A percentile compares a stretch with the other conserved stretches of the same genome.
phyloP scores from a whole-genome alignment of 2,113 vertebrate species.

The Sula dactylatra region DNA sequence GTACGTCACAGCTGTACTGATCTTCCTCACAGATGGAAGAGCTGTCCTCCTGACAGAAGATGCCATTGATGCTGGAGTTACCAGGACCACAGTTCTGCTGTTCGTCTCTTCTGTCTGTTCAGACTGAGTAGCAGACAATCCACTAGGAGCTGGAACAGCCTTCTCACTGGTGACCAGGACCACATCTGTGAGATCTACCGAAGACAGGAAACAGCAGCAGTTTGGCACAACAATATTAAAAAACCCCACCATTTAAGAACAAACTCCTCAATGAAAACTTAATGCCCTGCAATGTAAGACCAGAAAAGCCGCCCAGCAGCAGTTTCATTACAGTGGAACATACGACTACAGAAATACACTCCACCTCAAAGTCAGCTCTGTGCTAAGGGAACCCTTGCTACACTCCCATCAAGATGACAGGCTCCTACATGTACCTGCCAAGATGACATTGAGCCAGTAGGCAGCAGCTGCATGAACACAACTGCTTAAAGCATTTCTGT shows the following conservation, averaged over 20 bases:
- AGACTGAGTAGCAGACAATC: neutral
- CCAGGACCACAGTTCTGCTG: neutral
- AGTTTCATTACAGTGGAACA: neutral
- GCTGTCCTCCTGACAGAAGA: slow-evolving; percentile 54
- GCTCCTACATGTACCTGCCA: neutral
- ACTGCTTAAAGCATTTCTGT: neutral
- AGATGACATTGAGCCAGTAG: neutral
- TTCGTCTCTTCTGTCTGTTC: slow-evolving; percentile 35
- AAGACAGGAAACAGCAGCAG: neutral
- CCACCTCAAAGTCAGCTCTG: neutral
- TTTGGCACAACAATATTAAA: neutral
- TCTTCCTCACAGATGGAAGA: slow-evolving; percentile 13
- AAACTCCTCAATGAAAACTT: neutral
- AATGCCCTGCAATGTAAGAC: neutral
- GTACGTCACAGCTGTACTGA: slow-evolving; percentile 64
- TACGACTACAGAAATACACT: neutral
- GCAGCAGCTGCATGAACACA: neutral
- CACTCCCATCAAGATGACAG: neutral
- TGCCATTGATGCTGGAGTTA: neutral
- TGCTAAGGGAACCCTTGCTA: neutral
- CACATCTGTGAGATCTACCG: neutral
- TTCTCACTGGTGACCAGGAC: slow-evolving; percentile 15
- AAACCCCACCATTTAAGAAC: neutral
- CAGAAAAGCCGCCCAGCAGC: neutral
- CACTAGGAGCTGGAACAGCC: neutral